phyloP scores from a whole-genome alignment of 2,113 vertebrate species.

The Calyptommatus sinebrachiatus region DNA sequence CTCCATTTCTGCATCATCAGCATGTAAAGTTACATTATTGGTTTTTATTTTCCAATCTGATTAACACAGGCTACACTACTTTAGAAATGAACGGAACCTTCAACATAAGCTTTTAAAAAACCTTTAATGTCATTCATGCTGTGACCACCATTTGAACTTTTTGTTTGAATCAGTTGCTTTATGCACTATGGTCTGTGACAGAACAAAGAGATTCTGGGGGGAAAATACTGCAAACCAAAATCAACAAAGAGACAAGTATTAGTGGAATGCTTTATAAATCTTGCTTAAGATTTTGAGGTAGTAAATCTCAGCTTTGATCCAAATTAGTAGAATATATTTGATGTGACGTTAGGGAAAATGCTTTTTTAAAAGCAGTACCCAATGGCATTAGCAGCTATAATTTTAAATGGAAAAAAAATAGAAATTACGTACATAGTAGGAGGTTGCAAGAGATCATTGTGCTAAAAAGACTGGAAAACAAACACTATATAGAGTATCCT shows the following conservation, averaged over 20 bases:
- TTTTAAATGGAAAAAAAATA: neutral
- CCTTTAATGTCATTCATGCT: constrained; percentile 17
- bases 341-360: neutral
- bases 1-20: constrained; percentile 80
- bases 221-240: constrained; percentile 46
- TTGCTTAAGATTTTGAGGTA: neutral
- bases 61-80: constrained; percentile 69
- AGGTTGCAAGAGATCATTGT: constrained; percentile 36
- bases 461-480: constrained; percentile 42
- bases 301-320: neutral
- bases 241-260: constrained; percentile 57
- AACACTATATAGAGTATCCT: constrained; percentile 46
- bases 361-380: constrained; percentile 28
- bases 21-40: constrained; percentile 77
- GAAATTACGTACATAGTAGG: constrained; percentile 32
- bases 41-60: constrained; percentile 75
- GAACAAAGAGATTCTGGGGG: constrained; percentile 37
- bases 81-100: constrained; percentile 59
- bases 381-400: constrained; percentile 6
- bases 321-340: neutral
- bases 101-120: constrained; percentile 10
- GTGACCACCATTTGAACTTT: constrained; percentile 72
- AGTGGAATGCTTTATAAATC: accelerated
- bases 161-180: constrained; percentile 53
- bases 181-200: constrained; percentile 27